A percentile compares a stretch with the other conserved stretches of the same genome.
Conservation (phyloP, 1,140 invertebrate genomes). For the Parapsyche elsis region DNA sequence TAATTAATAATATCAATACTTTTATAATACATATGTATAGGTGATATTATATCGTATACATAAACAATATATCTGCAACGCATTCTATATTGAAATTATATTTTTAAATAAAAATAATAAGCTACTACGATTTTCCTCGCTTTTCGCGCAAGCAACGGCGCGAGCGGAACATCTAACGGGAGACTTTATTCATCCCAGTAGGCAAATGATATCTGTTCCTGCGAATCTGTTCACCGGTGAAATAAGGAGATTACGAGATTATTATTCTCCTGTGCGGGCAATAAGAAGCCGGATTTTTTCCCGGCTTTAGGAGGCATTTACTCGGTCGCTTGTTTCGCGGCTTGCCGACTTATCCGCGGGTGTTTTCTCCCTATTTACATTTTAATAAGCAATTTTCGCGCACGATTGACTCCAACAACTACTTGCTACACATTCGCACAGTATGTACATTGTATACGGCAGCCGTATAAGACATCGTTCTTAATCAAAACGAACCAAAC, state of each 20-base stretch:
- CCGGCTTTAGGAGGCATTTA: constrained; percentile 37
- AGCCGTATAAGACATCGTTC: not conserved
- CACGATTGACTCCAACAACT: constrained; percentile 19
- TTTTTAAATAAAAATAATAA: not conserved
- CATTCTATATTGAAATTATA: not conserved
- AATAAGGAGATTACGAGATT: constrained; percentile 56
- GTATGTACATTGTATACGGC: not conserved
- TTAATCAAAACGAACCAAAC: constrained; percentile 28
- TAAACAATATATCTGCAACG: too few relatives aligned
- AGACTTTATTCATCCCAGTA: constrained; percentile 51
- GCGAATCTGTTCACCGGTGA: constrained; percentile 52
- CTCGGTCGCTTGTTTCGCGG: constrained; percentile 1
- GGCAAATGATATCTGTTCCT: constrained; percentile 53
- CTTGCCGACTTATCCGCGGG: constrained; percentile 7
- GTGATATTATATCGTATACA: too few relatives aligned
- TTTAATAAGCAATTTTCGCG: constrained; percentile 37
- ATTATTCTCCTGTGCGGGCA: constrained; percentile 50
- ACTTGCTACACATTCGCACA: not conserved
- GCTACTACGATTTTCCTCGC: not conserved
- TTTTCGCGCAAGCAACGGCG: not conserved
- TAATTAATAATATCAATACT: too few relatives aligned
- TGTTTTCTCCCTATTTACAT: constrained; percentile 21
- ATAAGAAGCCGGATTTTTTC: constrained; percentile 48
- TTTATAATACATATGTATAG: too few relatives aligned
- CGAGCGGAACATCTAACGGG: not conserved